These are phyloP conservation scores for Ceratitis capitata DNA, from an alignment of 1,140 invertebrate genomes.

Conservation along the genomic window DNA sequence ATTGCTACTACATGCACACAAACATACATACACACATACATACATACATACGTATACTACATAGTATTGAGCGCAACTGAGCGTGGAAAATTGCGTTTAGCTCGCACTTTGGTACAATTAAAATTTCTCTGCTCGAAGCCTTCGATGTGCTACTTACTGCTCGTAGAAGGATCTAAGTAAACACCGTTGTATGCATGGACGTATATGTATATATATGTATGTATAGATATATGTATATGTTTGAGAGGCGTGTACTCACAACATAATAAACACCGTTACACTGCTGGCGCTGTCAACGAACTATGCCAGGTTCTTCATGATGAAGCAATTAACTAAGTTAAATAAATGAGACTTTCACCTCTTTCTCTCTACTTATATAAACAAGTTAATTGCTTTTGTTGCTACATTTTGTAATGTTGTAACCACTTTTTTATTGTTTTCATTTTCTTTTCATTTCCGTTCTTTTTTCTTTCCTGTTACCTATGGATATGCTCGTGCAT, in stretches of 20 bases:
- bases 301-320: constrained; percentile 31
- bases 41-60: no score
- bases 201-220: neutral
- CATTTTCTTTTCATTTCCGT: no score
- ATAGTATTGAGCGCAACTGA: no score
- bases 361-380: constrained; percentile 11
- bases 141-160: no score
- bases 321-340: constrained; percentile 38
- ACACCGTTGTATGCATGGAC: neutral
- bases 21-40: no score
- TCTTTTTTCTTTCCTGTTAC: neutral
- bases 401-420: neutral
- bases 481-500: neutral
- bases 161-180: no score
- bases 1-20: no score
- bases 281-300: constrained; percentile 23
- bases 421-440: constrained; percentile 5
- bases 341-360: constrained; percentile 22
- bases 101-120: constrained; percentile 15
- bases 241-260: neutral
- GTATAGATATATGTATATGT: neutral
- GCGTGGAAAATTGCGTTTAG: constrained; percentile 21
- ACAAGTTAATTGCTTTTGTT: constrained; percentile 41
- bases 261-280: neutral
- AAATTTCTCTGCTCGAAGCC: neutral